Conservation (phyloP, 2,888 invertebrate species). For the Ophioninae sp. region DNA sequence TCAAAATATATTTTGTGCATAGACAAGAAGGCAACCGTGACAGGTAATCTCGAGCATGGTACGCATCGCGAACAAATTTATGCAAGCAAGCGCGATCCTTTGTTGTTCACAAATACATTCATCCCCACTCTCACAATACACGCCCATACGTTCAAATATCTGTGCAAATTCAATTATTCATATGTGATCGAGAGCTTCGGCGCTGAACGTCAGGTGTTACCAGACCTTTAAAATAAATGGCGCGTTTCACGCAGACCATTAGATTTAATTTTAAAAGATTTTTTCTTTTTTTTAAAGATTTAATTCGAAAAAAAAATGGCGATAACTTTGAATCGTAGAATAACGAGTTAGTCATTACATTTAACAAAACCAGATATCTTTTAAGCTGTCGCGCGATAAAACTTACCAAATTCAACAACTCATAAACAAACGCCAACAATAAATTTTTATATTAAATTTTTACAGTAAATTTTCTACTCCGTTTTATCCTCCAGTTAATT, state of each 20-base stretch:
- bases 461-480: not conserved
- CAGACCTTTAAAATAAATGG: conserved; percentile 7
- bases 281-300: too few relatives aligned
- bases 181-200: conserved; percentile 48
- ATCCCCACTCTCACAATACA: conserved; percentile 24
- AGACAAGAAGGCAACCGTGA: conserved; percentile 79
- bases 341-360: not conserved
- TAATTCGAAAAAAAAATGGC: not conserved
- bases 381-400: not conserved
- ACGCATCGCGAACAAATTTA: conserved; percentile 55
- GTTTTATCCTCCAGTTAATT: not conserved
- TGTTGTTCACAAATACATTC: conserved; percentile 27
- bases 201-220: conserved; percentile 31
- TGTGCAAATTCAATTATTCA: conserved; percentile 54
- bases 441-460: not conserved
- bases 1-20: conserved; percentile 81
- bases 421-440: not conserved
- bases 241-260: not conserved
- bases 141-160: conserved; percentile 16
- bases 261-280: too few relatives aligned
- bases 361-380: not conserved
- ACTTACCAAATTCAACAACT: not conserved
- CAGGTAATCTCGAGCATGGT: conserved; percentile 71
- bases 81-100: conserved; percentile 42
- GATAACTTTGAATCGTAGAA: not conserved